phyloP scores from a whole-genome alignment of 2,888 invertebrate genomes.

The Brenthis hecate region DNA sequence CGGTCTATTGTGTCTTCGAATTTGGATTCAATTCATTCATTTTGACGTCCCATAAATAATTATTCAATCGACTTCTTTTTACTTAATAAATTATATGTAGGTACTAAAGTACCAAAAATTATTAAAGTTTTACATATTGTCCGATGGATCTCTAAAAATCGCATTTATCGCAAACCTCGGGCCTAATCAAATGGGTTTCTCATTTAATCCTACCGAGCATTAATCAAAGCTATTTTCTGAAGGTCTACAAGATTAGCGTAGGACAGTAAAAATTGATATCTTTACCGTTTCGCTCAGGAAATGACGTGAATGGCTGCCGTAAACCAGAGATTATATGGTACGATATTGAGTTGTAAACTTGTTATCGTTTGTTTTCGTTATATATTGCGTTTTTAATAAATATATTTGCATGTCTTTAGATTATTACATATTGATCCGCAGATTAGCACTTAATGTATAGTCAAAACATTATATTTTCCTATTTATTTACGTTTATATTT shows the following conservation, averaged over 20 bases:
- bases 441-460: no score
- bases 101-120: no score
- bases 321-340: conserved; percentile 26
- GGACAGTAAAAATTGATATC: conserved; percentile 47
- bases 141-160: conserved; percentile 23
- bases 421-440: no score
- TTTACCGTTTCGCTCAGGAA: conserved; percentile 41
- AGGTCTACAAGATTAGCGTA: conserved; percentile 57
- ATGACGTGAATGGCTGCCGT: conserved; percentile 29
- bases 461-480: no score
- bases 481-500: no score
- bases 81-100: no score
- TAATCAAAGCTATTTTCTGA: conserved; percentile 70
- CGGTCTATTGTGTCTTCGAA: no score
- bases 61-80: no score
- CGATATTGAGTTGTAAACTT: conserved; percentile 15
- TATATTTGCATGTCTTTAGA: conserved; percentile 42
- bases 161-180: conserved; percentile 61
- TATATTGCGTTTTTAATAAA: not conserved
- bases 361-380: conserved; percentile 16
- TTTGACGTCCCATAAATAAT: no score
- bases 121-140: not conserved
- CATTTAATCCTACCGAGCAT: conserved; percentile 57
- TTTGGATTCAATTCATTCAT: no score
- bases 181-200: conserved; percentile 66